Percentiles rank a stretch among this genome's conserved stretches.
Conservation (phyloP, 2,888 invertebrate species). For the Parnassius orleans region DNA sequence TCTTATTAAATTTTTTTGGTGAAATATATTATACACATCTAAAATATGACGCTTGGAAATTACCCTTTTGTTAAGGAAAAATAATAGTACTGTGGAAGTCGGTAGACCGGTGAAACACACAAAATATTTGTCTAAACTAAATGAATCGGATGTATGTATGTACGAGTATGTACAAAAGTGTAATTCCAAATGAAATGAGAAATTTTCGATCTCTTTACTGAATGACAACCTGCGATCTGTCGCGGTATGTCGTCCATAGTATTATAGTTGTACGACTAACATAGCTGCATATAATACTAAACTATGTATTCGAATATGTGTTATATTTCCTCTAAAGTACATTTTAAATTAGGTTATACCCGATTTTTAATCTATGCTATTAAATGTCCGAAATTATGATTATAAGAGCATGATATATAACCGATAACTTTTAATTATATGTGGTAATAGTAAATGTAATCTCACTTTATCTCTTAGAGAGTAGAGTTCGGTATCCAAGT, state of each 20-base stretch:
- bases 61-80: neutral
- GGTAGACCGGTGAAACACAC: neutral
- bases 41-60: neutral
- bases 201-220: constrained; percentile 31
- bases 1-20: too few relatives aligned
- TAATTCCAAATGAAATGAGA: constrained; percentile 9
- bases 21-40: too few relatives aligned
- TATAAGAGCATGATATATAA: constrained; percentile 29
- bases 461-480: constrained; percentile 40
- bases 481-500: constrained; percentile 41
- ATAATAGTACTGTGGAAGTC: neutral
- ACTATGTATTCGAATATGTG: constrained; percentile 28
- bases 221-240: neutral
- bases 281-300: constrained; percentile 14
- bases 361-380: constrained; percentile 26
- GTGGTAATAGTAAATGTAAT: constrained; percentile 27
- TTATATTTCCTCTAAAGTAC: constrained; percentile 31
- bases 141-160: neutral
- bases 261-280: constrained; percentile 4
- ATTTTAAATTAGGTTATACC: constrained; percentile 30
- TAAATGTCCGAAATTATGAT: constrained; percentile 15
- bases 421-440: constrained; percentile 32
- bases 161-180: neutral
- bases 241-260: neutral
- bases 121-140: neutral